Conservation (phyloP, 2,888 invertebrate species). For the Horisme vitalbata region DNA sequence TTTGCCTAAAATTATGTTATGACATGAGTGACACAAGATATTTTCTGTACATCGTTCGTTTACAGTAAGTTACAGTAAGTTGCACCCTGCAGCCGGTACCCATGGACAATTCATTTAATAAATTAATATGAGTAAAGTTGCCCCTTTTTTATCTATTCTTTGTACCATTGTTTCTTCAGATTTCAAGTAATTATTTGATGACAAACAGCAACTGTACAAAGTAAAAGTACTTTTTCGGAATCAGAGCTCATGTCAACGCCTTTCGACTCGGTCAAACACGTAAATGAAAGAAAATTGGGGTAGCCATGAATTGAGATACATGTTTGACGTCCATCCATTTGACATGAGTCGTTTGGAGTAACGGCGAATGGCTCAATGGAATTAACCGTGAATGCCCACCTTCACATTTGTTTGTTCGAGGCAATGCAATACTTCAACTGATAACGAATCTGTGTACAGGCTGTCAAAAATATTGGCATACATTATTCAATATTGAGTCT, state of each 20-base stretch:
- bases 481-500: background rate
- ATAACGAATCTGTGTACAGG: too few relatives aligned
- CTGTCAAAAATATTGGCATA: background rate
- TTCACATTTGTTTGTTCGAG: too few relatives aligned
- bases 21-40: too few relatives aligned
- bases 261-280: background rate
- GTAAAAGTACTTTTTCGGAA: constrained; percentile 5
- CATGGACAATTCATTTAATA: background rate
- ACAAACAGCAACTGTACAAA: constrained; percentile 3
- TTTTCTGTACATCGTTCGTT: too few relatives aligned
- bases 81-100: too few relatives aligned
- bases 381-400: background rate
- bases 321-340: constrained; percentile 1
- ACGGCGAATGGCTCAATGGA: background rate
- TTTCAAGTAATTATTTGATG: constrained; percentile 2
- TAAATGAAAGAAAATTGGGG: background rate
- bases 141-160: background rate
- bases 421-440: too few relatives aligned
- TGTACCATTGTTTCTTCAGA: background rate
- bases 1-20: too few relatives aligned
- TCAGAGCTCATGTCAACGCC: constrained; percentile 1
- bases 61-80: too few relatives aligned
- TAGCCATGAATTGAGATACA: background rate
- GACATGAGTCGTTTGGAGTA: background rate
- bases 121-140: background rate